Conservation (phyloP, 2,888 invertebrate species). For the Sphaerophoria rueppellii region DNA sequence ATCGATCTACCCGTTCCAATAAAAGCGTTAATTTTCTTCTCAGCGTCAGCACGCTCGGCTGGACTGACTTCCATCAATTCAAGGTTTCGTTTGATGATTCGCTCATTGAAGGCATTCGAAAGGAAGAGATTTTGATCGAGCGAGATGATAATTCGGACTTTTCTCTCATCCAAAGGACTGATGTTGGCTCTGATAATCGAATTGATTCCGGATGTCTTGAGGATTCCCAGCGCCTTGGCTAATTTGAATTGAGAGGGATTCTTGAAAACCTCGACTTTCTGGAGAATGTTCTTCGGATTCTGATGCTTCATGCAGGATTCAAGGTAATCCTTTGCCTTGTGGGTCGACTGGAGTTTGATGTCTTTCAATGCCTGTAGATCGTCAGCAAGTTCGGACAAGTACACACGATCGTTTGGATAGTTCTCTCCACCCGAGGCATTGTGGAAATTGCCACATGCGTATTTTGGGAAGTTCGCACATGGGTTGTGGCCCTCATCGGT, state of each 20-base stretch:
- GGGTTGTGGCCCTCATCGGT: slow-evolving; percentile 54
- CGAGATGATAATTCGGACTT: slow-evolving; percentile 46
- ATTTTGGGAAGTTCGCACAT: slow-evolving; percentile 62
- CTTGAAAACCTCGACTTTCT: slow-evolving; percentile 60
- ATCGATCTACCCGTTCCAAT: slow-evolving; percentile 55
- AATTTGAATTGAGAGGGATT: slow-evolving; percentile 54
- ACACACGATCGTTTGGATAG: slow-evolving; percentile 67
- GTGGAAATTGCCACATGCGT: slow-evolving; percentile 56
- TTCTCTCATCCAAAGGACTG: slow-evolving; percentile 49
- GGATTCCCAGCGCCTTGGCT: slow-evolving; percentile 54
- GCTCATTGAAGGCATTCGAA: slow-evolving; percentile 50
- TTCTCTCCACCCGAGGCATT: slow-evolving; percentile 41
- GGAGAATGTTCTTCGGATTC: slow-evolving; percentile 59
- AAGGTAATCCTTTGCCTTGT: slow-evolving; percentile 66
- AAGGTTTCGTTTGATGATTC: slow-evolving; percentile 31
- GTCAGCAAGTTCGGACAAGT: slow-evolving; percentile 60
- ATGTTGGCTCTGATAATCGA: slow-evolving; percentile 55
- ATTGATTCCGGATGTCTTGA: slow-evolving; percentile 64
- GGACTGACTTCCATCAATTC: slow-evolving; percentile 45
- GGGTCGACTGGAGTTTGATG: slow-evolving; percentile 52
- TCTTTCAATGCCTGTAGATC: slow-evolving; percentile 46
- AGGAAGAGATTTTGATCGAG: slow-evolving; percentile 61
- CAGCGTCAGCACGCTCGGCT: slow-evolving; percentile 40
- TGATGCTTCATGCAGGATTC: slow-evolving; percentile 61
- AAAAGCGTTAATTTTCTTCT: slow-evolving; percentile 53